These are phyloP conservation scores for Platichthys stellatus DNA, from an alignment of 2,113 vertebrate species.

Conservation along the genomic window DNA sequence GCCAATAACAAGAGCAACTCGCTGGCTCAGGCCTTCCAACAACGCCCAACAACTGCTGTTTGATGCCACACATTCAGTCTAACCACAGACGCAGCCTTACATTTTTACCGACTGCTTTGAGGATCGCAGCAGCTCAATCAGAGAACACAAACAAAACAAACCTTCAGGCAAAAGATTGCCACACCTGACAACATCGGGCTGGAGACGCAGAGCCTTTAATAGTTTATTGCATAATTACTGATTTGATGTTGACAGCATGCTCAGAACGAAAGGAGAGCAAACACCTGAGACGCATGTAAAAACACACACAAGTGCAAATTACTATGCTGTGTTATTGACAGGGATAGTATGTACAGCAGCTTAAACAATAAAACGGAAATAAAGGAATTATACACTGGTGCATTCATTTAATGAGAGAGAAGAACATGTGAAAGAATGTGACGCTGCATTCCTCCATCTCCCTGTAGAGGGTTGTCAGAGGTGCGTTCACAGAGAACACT, in stretches of 20 bases:
- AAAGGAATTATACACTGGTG: slow-evolving; percentile 4
- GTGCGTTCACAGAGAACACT: slow-evolving; percentile 14
- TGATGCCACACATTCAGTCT: background rate
- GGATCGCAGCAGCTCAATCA: slow-evolving; percentile 15
- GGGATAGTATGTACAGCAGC: slow-evolving; percentile 13
- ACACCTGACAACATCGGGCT: slow-evolving; percentile 37
- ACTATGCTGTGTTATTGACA: slow-evolving; percentile 17
- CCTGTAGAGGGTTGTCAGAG: slow-evolving; percentile 10
- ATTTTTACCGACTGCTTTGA: slow-evolving; percentile 2
- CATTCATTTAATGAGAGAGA: slow-evolving; percentile 52
- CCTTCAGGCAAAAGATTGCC: slow-evolving; percentile 31
- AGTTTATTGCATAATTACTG: slow-evolving; percentile 45
- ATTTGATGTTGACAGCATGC: slow-evolving; percentile 48
- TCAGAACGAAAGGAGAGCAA: slow-evolving; percentile 31
- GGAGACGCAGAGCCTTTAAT: slow-evolving; percentile 30
- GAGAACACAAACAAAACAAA: slow-evolving; percentile 31
- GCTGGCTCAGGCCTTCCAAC: slow-evolving; percentile 9
- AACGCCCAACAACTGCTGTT: background rate
- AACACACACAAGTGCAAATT: slow-evolving; percentile 21
- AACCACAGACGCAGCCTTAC: background rate
- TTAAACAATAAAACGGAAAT: slow-evolving; percentile 11
- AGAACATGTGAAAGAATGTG: slow-evolving; percentile 41
- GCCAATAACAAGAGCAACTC: slow-evolving; percentile 41
- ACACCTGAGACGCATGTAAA: slow-evolving; percentile 10
- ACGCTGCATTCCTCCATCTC: slow-evolving; percentile 18